Evolutionary conservation across 1,140 invertebrate species (phyloP), one percentile per base, ranked within the genome.

Genomic region (Drosophila orena): DNA sequence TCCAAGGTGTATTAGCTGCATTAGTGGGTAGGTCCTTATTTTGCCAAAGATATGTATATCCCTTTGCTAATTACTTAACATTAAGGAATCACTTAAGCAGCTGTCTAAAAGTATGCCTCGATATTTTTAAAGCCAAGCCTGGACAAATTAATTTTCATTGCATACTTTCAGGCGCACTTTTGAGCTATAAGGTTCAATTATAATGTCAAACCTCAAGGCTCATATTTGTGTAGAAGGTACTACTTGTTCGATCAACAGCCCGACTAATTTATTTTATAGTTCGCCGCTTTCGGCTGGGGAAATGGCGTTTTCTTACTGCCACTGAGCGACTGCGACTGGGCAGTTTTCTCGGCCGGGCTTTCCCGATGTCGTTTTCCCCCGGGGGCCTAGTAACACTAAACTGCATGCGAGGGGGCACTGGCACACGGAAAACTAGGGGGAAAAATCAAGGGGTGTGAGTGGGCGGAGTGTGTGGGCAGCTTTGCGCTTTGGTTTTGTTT

Each of bases 401-500:
- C 79, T 81, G 79, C 79, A 81, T 73, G 79, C 66, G 38, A 77
- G 71, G 54, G 54, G 52, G 68, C 37, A 76, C 57, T 55, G 72
- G 40, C 72, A 68, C 74, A 76, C 64, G 55, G 64, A 60, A 70
- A 70, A 62, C 55, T 70, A 70, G 40, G 53, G 54, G 65, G 46
- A 56, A 57, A 57, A 27, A 47, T 15, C 15, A 20, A 14, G 34
- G 40, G 34, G 24, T 17, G 47, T 37, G 35, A 37, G 35, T 37
- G 22, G 14, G 40, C 17, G 30, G 52, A 57, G 27, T 49, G 60
- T 70, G 57, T 81, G 78, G 55, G 65, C 65, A 69, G 72, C 76
- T 60, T 74, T 79, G 77, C 68, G 83, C 69, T 83, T 78, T 78
- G 79, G 69, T 83, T 77, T 83, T 83, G 79, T 83, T 83, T 74